Evolutionary conservation across 2,113 vertebrate genomes (phyloP), one percentile per base, ranked within the genome.

Genomic region (Thermophis baileyi): DNA sequence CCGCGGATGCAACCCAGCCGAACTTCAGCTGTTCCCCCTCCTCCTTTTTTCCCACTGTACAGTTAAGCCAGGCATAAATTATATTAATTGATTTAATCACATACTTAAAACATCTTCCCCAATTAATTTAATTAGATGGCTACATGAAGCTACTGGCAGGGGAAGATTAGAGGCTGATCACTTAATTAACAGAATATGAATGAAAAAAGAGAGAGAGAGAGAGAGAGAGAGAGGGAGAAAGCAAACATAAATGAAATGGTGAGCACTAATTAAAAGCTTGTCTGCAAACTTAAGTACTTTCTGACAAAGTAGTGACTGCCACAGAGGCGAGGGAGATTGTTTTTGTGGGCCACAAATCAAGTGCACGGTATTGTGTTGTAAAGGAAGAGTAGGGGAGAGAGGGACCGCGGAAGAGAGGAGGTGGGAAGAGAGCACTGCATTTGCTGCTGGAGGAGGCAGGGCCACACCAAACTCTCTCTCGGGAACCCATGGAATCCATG

Each of bases 101-200:
- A 99, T 99, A 99, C 98, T 99, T 98, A 98, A 98, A 99, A 99
- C 98, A 99, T 99, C 98, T 99, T 98, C 98, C 98, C 98, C 99
- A 99, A 99, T 99, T 99, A 99, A 99, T 99, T 99, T 99, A 99
- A 99, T 99, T 99, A 99, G 98, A 97, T 98, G 98, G 98, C 98
- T 99, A 99, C 99, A 99, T 98, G 98, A 99, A 98, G 98, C 98
- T 98, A 98, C 98, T 99, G 99, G 99, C 98, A 99, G 98, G 98
- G 98, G 98, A 98, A 99, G 98, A 99, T 99, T 99, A 99, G 98
- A 98, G 98, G 97, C 97, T 98, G 98, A 98, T 98, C 97, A 98
- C 98, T 99, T 99, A 99, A 99, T 99, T 99, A 99, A 99, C 98
- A 98, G 98, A 98, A 98, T 99, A 98, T 98, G 98, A 99, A 99